Conservation (phyloP, 2,888 invertebrate species). For the Anoplius nigerrimus region DNA sequence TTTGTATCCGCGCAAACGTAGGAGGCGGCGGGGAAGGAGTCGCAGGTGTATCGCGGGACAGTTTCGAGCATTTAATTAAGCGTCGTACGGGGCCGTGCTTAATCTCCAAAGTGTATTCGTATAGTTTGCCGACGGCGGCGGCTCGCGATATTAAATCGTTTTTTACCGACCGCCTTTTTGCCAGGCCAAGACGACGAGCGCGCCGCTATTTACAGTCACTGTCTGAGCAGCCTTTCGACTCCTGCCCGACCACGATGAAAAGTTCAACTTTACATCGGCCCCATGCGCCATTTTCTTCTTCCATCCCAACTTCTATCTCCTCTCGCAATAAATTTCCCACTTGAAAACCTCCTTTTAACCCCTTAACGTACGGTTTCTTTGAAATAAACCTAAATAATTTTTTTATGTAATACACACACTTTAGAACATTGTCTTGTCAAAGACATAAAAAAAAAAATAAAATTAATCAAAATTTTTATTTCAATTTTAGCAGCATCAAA, state of each 20-base stretch:
- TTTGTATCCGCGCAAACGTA: background rate
- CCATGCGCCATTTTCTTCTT: background rate
- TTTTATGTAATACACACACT: no score
- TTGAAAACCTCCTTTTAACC: no score
- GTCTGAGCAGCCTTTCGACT: background rate
- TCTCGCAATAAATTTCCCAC: no score
- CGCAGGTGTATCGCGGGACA: conserved; percentile 35
- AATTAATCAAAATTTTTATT: no score
- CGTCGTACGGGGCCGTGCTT: conserved; percentile 33
- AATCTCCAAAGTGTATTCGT: conserved; percentile 40
- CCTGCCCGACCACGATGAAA: background rate
- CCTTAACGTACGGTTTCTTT: no score
- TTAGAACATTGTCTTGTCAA: no score
- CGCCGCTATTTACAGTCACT: conserved; percentile 18
- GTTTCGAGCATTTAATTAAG: conserved; percentile 43
- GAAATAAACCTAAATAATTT: no score
- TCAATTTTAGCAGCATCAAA: no score
- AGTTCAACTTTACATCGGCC: no score
- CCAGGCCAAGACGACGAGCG: conserved; percentile 23
- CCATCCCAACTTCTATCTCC: background rate
- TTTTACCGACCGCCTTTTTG: conserved; percentile 15
- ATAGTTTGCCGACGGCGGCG: conserved; percentile 14
- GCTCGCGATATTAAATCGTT: conserved; percentile 38
- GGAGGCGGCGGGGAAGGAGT: background rate
- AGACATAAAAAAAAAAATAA: no score